Percentiles rank a stretch among this genome's conserved stretches.
phyloP scores from a whole-genome alignment of 2,888 invertebrate species.

The Caprella mutica region DNA sequence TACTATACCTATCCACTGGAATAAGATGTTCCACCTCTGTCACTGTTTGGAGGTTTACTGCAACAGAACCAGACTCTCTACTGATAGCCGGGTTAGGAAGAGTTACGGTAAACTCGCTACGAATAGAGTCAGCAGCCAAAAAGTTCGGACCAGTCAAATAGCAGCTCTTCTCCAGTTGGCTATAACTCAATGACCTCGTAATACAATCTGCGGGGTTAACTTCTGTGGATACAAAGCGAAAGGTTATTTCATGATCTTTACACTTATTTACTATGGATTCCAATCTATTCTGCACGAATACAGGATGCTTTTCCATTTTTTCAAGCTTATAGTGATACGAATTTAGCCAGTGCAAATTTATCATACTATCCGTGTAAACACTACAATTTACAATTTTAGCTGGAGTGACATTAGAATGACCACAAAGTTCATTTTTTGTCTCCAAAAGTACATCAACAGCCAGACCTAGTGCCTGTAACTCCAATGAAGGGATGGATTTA shows the following conservation, averaged over 20 bases:
- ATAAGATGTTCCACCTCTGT: too few relatives aligned
- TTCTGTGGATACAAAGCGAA: not conserved
- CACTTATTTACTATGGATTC: not conserved
- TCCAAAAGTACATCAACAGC: not conserved
- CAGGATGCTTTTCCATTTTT: slow-evolving; percentile 5
- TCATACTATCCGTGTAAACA: not conserved
- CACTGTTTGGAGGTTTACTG: too few relatives aligned
- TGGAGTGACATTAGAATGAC: not conserved
- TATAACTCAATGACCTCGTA: not conserved
- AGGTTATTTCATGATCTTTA: not conserved
- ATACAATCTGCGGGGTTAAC: slow-evolving; percentile 1
- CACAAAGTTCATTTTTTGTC: not conserved
- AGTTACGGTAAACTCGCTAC: too few relatives aligned
- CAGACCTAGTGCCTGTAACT: not conserved
- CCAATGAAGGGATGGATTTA: not conserved
- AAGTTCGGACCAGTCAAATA: not conserved
- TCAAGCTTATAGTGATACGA: not conserved
- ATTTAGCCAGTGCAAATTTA: not conserved
- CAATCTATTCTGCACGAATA: not conserved
- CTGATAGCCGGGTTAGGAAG: too few relatives aligned
- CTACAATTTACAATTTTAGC: not conserved
- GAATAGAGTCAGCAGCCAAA: too few relatives aligned
- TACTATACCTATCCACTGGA: too few relatives aligned
- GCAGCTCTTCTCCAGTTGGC: not conserved
- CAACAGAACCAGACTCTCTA: too few relatives aligned